Evolutionary conservation across 2,113 vertebrate species (phyloP).

Genomic region (Siniperca chuatsi): DNA sequence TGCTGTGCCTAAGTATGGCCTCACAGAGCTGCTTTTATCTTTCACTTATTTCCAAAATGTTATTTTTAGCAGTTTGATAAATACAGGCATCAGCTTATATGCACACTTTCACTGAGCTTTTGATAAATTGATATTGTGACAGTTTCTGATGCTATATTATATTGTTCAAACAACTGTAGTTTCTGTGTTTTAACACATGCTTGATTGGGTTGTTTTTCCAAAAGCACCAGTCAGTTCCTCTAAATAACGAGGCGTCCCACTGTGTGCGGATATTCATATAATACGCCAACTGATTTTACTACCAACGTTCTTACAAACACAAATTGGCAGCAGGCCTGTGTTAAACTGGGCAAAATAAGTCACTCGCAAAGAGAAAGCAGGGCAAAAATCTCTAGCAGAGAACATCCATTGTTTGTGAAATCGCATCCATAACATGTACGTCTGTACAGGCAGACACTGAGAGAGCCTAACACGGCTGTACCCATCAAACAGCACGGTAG

Average conservation of each 20-base stretch:
- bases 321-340: slow-evolving; percentile 1
- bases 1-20: not conserved
- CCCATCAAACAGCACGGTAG: slow-evolving; percentile 19
- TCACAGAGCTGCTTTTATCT: slow-evolving; percentile 2
- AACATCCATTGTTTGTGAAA: slow-evolving; percentile 11
- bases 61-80: not conserved
- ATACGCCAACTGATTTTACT: slow-evolving; percentile 2
- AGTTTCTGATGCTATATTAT: not conserved
- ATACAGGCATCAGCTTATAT: not conserved
- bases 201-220: slow-evolving; percentile 17
- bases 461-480: slow-evolving; percentile 11
- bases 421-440: not conserved
- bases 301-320: not conserved
- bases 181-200: not conserved
- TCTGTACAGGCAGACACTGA: not conserved
- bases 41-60: not conserved
- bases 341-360: slow-evolving; percentile 23
- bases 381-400: not conserved
- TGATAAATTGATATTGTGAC: not conserved
- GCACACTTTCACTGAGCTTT: not conserved
- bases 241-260: slow-evolving; percentile 33
- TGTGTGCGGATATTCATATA: slow-evolving; percentile 27
- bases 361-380: not conserved
- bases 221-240: slow-evolving; percentile 15
- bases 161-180: not conserved